A percentile compares a stretch with the other conserved stretches of the same genome.
Evolutionary conservation across 2,113 vertebrate species (phyloP).

Genomic region (Tachysurus vachellii): DNA sequence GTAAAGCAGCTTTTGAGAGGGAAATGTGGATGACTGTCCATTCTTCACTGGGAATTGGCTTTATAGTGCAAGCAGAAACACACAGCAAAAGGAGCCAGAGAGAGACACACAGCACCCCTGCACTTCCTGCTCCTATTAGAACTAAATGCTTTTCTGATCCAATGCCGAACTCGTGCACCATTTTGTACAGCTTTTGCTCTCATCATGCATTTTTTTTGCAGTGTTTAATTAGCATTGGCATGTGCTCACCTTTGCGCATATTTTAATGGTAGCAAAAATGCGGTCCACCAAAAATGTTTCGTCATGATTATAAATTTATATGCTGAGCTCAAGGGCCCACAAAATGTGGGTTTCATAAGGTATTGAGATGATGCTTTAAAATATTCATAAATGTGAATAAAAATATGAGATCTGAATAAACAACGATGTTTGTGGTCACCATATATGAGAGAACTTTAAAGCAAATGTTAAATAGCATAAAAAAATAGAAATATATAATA

Average conservation of each 20-base stretch:
- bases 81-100: constrained; percentile 31
- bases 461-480: constrained; percentile 51
- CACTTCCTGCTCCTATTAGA: neutral
- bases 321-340: constrained; percentile 49
- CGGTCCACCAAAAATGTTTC: constrained; percentile 46
- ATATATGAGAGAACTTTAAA: constrained; percentile 39
- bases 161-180: neutral
- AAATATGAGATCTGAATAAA: constrained; percentile 61
- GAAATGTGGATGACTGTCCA: constrained; percentile 65
- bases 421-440: constrained; percentile 53
- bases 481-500: constrained; percentile 22
- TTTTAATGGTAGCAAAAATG: neutral
- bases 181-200: neutral
- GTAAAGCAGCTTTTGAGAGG: constrained; percentile 72
- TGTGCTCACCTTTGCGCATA: neutral
- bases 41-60: constrained; percentile 68
- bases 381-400: constrained; percentile 60
- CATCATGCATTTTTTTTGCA: neutral
- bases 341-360: constrained; percentile 55
- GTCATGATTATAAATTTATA: constrained; percentile 61
- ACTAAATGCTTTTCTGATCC: constrained; percentile 8
- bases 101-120: constrained; percentile 51
- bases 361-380: constrained; percentile 60
- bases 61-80: constrained; percentile 57
- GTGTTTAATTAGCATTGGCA: neutral